Evolutionary conservation across 2,797 vertebrate species (phyloP).

Genomic region (Poliocrania exsul): DNA sequence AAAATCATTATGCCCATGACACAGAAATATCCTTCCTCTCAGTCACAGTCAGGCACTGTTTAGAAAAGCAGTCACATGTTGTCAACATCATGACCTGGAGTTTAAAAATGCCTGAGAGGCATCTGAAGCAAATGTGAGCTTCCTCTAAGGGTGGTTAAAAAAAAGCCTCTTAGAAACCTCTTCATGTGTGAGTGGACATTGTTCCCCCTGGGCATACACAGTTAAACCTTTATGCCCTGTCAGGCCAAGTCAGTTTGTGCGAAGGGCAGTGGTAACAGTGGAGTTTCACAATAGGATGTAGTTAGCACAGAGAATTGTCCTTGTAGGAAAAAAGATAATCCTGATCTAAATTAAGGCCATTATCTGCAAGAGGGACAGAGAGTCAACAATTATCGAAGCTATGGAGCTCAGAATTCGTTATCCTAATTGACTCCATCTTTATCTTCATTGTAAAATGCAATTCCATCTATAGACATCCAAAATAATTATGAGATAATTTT

Average conservation of each 20-base stretch:
- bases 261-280: not conserved
- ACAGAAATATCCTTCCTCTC: not conserved
- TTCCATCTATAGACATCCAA: not conserved
- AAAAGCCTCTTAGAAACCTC: not conserved
- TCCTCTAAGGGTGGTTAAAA: not conserved
- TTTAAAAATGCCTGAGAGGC: slow-evolving; percentile 11
- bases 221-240: not conserved
- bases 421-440: not conserved
- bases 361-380: not conserved
- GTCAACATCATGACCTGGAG: not conserved
- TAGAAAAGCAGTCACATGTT: not conserved
- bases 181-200: not conserved
- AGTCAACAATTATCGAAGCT: not conserved
- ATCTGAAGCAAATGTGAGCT: slow-evolving; percentile 1
- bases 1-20: not conserved
- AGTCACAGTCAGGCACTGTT: not conserved
- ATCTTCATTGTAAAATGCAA: fast-evolving
- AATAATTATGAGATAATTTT: not conserved
- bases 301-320: not conserved
- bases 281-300: not conserved
- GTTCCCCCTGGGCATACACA: not conserved
- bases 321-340: not conserved
- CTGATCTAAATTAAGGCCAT: not conserved
- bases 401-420: not conserved
- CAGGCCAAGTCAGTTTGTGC: not conserved